Base-by-base conservation (phyloP, 2,113 vertebrate species). In the Agapornis roseicollis region DNA sequence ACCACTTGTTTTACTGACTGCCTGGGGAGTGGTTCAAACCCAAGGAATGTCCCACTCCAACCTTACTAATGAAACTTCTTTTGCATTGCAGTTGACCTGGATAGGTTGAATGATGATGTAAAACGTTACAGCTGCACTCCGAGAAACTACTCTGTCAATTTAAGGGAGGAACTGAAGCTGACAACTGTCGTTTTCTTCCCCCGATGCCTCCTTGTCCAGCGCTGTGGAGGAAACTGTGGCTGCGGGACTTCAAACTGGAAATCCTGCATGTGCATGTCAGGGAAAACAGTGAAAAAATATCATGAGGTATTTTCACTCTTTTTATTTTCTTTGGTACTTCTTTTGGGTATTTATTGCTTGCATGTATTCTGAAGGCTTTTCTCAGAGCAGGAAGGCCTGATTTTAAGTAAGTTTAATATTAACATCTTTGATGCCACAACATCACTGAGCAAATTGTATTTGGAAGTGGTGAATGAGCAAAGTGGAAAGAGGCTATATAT, bases 51-150 rank as follows among this genome's bases (percentile, higher is more conserved):
- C 49, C 33, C 44, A 12, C 39, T 87, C 31, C 24, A 6, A 79
- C 77, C 83, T 78, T 28, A 65, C 42, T 89, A 88, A 93, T 86
- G 49, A 50, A 78, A 42, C 64, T 37, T 85, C 56, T 90, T 97
- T 93, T 97, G 77, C 93, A 80, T 91, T 97, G 50, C 96, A 99
- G 99, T 99, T 72, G 99, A 99, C 97, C 98, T 99, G 97, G 98
- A 99, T 97, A 98, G 98, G 70, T 97, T 99, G 94, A 98, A 99
- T 13, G 99, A 99, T 14, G 99, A 99, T 3, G 99, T 99, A 85
- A 99, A 98, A 95, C 98, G 98, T n/a, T 99, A 99, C 97, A 99
- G 99, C 76, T 99, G 99, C 85, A 99, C 99, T 11, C 99, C 99
- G 0, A 98, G 99, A 41, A 99, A 99, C 96, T 99, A 98, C 93